Conservation (phyloP, 2,113 vertebrate genomes). For the Numida meleagris region DNA sequence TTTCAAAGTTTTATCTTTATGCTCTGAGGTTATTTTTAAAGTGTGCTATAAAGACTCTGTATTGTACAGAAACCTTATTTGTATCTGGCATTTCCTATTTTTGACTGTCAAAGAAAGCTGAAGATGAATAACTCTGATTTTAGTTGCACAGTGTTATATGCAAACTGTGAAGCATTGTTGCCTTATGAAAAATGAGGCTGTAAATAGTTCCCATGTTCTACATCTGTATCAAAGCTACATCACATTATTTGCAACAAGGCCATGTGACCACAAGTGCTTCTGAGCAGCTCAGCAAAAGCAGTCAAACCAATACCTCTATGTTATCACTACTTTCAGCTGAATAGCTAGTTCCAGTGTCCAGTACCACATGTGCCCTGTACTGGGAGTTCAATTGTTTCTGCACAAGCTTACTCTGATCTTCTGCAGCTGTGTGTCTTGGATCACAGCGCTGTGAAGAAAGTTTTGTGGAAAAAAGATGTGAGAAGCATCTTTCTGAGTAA, state of each 20-base stretch:
- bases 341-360: not conserved
- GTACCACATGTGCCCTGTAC: not conserved
- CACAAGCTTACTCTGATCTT: rapidly evolving
- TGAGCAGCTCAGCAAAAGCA: not conserved
- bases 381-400: not conserved
- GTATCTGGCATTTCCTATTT: not conserved
- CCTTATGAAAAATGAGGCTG: not conserved
- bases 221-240: not conserved
- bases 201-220: not conserved
- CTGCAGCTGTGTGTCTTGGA: not conserved
- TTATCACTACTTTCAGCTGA: not conserved
- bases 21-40: slow-evolving; percentile 44
- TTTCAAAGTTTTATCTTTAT: slow-evolving; percentile 44
- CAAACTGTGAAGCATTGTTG: not conserved
- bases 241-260: not conserved
- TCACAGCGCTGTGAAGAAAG: not conserved
- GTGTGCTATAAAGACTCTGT: not conserved
- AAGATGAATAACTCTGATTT: not conserved
- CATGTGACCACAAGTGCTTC: not conserved
- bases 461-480: not conserved
- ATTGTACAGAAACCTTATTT: not conserved
- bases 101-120: not conserved
- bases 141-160: not conserved
- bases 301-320: not conserved
- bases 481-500: not conserved